phyloP scores from a whole-genome alignment of 2,888 invertebrate species.

The Acanthoscelides obtectus region DNA sequence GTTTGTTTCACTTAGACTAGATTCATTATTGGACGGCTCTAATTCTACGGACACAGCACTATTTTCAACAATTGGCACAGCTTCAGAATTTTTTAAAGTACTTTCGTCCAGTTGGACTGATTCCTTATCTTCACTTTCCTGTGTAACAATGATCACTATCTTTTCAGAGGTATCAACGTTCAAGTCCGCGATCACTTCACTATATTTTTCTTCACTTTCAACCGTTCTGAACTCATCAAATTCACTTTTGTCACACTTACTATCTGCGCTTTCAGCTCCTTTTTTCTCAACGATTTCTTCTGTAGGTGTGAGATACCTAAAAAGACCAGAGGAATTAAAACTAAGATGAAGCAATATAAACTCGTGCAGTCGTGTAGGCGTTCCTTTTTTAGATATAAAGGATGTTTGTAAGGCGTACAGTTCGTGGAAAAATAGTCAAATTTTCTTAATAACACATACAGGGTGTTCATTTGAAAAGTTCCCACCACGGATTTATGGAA shows the following conservation, averaged over 20 bases:
- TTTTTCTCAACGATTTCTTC: constrained; percentile 48
- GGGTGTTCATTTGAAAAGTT: no score
- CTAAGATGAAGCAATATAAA: no score
- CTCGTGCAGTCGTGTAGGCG: background rate
- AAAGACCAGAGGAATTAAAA: no score
- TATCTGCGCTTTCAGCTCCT: constrained; percentile 23
- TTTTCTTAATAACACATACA: no score
- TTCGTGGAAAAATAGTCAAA: background rate
- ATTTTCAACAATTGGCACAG: constrained; percentile 45
- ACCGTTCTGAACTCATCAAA: constrained; percentile 11
- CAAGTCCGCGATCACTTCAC: constrained; percentile 17
- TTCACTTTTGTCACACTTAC: constrained; percentile 16
- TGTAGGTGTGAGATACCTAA: constrained; percentile 60
- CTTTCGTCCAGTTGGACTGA: constrained; percentile 30
- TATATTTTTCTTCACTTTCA: constrained; percentile 17
- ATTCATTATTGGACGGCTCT: constrained; percentile 49
- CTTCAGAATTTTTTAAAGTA: constrained; percentile 34
- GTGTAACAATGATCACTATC: constrained; percentile 17
- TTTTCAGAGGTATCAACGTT: constrained; percentile 11
- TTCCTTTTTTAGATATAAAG: background rate
- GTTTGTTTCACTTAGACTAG: constrained; percentile 40
- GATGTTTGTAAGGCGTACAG: background rate
- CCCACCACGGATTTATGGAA: no score
- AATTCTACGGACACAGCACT: constrained; percentile 50
- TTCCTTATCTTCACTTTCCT: constrained; percentile 28